These are phyloP conservation scores for Empidonax alnorum DNA, from an alignment of 2,113 vertebrate species.

Conservation along the genomic window DNA sequence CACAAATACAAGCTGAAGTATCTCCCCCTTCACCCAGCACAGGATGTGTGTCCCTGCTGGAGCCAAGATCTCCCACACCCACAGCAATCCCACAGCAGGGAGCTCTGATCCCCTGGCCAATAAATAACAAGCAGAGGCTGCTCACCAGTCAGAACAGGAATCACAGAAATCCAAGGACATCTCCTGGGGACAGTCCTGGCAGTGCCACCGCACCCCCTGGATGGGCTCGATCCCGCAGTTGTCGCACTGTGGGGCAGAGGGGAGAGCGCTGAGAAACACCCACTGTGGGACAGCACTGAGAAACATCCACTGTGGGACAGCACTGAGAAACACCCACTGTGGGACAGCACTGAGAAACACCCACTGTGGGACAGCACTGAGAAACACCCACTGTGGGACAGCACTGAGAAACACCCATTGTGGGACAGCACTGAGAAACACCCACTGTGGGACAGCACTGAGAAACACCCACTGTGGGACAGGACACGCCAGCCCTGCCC, in stretches of 20 bases:
- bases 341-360: too few relatives aligned
- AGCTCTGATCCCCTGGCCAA: background rate
- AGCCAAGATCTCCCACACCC: background rate
- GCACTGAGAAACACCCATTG: too few relatives aligned
- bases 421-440: too few relatives aligned
- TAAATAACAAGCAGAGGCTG: background rate
- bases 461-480: background rate
- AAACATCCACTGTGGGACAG: too few relatives aligned
- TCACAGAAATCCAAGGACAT: slow-evolving; percentile 95
- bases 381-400: too few relatives aligned
- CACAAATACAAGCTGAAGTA: background rate
- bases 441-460: slow-evolving; percentile 78
- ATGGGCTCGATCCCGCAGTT: slow-evolving; percentile 93
- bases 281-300: background rate
- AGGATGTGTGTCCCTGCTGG: background rate
- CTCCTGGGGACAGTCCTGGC: slow-evolving; percentile 93
- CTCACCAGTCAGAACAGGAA: slow-evolving; percentile 96
- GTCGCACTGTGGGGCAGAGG: slow-evolving; percentile 85
- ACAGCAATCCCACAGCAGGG: background rate
- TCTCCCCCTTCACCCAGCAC: background rate
- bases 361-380: too few relatives aligned
- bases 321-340: too few relatives aligned
- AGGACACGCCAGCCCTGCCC: fast-evolving
- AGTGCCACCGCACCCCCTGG: slow-evolving; percentile 95
- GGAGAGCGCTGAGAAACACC: background rate